Evolutionary conservation across 2,113 vertebrate species (phyloP), one percentile per base, ranked within the genome.

Genomic region (Neotragus moschatus): DNA sequence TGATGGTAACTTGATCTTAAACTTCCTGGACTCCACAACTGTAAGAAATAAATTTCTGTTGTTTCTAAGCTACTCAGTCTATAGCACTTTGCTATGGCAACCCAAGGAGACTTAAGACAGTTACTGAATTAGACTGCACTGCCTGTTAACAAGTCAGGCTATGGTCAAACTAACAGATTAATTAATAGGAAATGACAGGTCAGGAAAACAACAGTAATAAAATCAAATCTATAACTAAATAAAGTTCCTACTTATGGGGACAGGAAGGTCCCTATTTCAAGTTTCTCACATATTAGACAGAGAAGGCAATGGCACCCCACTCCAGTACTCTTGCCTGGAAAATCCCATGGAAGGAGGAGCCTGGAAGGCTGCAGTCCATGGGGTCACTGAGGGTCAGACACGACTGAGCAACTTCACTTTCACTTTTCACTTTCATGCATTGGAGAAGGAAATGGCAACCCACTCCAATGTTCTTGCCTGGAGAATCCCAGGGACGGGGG

Each of bases 131-230:
- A 36, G 45, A 36, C 19, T 94, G 12, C 43, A 94, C 1, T 94
- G n/a, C 91, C 66, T 88, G 58, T 90, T 63, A 97, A 88, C 12
- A 96, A 96, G 63, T 60, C 45, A 87, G 36, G 43, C 81, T 94
- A 66, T 28, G 15, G 12, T 81, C 25, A 94, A 53, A 93, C 23
- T 96, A 49, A 91, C 28, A 91, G 2, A 95, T 85, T 84, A 85
- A 43, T 96, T n/a, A 84, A 84, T 1, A 89, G 30, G 43, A 98
- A 96, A 47, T 47, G 26, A 79, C 13, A 79, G 75, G 7, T 43
- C 39, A 75, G 23, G 70, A 88, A 97, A 43, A 90, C 77, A 8
- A 87, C 4, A 94, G 77, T 63, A 94, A 92, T 73, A 97, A 91
- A 96, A 97, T 56, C 56, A 63, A 33, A 61, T 43, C 36, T n/a